Conservation (phyloP, 2,888 invertebrate genomes). For the Stenolophus ochropezus region DNA sequence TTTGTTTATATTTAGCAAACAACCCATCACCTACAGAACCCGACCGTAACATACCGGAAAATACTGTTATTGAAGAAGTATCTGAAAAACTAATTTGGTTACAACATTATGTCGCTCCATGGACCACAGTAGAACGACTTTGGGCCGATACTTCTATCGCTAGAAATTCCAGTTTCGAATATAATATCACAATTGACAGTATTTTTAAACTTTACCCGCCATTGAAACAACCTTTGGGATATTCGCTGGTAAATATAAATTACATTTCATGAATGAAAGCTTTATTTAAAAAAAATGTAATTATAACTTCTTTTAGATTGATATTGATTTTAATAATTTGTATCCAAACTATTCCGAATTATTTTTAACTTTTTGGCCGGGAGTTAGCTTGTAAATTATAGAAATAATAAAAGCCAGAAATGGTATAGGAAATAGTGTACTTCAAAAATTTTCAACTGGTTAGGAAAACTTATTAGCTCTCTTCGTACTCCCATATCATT, state of each 20-base stretch:
- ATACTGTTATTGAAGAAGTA: neutral
- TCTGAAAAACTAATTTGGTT: neutral
- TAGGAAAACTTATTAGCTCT: neutral
- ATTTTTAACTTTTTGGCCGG: neutral
- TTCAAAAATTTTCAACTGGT: no score
- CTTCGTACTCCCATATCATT: neutral
- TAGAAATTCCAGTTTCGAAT: no score
- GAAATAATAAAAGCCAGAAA: neutral
- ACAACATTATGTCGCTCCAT: neutral
- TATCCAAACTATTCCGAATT: neutral
- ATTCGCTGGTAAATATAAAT: no score
- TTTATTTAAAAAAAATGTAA: no score
- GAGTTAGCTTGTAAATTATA: conserved; percentile 8
- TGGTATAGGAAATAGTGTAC: conserved; percentile 3
- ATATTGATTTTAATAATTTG: neutral
- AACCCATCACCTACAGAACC: no score
- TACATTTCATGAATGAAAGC: no score
- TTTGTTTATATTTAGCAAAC: no score
- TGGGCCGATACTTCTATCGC: no score
- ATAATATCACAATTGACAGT: no score
- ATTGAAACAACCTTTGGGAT: neutral
- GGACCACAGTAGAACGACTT: neutral
- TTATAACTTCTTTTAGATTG: neutral
- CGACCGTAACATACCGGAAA: no score
- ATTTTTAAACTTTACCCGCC: neutral